Evolutionary conservation across 2,888 invertebrate species (phyloP).

Genomic region (Neoaliturus tenellus): DNA sequence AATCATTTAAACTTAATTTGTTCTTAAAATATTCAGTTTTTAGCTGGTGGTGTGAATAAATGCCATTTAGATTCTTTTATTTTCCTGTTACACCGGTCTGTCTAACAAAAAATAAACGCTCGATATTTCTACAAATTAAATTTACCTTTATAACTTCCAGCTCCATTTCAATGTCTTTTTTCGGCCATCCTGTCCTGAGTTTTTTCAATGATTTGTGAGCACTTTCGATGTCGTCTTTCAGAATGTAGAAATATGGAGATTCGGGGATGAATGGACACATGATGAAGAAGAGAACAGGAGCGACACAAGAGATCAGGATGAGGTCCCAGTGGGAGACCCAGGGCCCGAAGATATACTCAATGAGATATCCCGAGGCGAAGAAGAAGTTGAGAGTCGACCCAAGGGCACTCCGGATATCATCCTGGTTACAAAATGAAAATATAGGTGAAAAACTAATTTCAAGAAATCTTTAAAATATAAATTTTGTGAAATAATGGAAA

Average conservation of each 20-base stretch:
- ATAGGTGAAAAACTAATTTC: no score
- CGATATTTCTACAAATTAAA: not conserved
- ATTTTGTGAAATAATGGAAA: no score
- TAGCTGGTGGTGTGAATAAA: no score
- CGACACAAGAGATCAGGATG: conserved; percentile 65
- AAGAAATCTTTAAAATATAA: no score
- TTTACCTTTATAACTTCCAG: conserved; percentile 61
- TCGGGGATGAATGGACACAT: conserved; percentile 65
- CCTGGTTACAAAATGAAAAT: no score
- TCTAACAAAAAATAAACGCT: conserved; percentile 19
- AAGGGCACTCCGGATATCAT: conserved; percentile 85
- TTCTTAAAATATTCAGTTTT: no score
- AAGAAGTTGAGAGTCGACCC: conserved; percentile 89
- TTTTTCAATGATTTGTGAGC: conserved; percentile 61
- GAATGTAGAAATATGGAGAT: conserved; percentile 62
- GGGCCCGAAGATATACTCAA: conserved; percentile 84
- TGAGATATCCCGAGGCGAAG: conserved; percentile 81
- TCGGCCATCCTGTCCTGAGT: conserved; percentile 60
- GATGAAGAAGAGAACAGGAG: conserved; percentile 60
- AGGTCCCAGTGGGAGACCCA: conserved; percentile 79
- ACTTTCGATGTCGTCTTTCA: conserved; percentile 52
- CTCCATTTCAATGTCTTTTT: conserved; percentile 59
- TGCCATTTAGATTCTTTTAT: no score
- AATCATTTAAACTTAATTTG: no score
- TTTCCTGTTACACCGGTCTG: no score